These are phyloP conservation scores for Dinocampus coccinellae DNA, from an alignment of 2,888 invertebrate genomes.

Conservation along the genomic window DNA sequence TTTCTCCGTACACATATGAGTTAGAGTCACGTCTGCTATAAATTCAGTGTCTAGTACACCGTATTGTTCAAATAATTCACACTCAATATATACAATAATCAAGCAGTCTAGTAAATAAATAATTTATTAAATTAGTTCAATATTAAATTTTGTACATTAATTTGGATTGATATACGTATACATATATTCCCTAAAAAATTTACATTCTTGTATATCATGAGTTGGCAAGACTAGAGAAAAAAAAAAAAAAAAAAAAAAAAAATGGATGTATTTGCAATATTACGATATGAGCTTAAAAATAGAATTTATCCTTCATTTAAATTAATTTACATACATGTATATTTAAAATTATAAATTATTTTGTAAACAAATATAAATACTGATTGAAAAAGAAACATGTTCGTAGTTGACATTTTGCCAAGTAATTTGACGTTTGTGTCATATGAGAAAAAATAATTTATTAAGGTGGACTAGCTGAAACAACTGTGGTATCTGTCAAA, in stretches of 20 bases:
- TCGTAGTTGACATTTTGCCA: background rate
- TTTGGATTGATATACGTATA: background rate
- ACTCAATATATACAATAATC: background rate
- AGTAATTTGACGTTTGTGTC: too few relatives aligned
- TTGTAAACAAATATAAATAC: background rate
- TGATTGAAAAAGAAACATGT: background rate
- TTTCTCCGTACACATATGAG: too few relatives aligned
- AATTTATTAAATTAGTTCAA: background rate
- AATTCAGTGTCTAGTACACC: background rate
- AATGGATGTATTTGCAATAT: background rate
- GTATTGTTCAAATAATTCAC: background rate
- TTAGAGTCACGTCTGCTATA: too few relatives aligned
- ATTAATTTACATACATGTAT: background rate
- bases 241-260: background rate
- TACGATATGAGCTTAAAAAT: background rate
- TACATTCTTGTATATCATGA: background rate
- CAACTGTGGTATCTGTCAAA: slow-evolving; percentile 47
- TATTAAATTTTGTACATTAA: background rate
- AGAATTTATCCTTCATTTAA: background rate
- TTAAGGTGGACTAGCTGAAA: slow-evolving; percentile 45
- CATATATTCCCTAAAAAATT: background rate
- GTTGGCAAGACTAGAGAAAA: background rate
- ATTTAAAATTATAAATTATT: background rate
- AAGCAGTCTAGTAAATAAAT: background rate
- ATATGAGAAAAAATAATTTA: background rate